Conservation (phyloP, 2,797 vertebrate genomes). For the Hippoglossus hippoglossus region DNA sequence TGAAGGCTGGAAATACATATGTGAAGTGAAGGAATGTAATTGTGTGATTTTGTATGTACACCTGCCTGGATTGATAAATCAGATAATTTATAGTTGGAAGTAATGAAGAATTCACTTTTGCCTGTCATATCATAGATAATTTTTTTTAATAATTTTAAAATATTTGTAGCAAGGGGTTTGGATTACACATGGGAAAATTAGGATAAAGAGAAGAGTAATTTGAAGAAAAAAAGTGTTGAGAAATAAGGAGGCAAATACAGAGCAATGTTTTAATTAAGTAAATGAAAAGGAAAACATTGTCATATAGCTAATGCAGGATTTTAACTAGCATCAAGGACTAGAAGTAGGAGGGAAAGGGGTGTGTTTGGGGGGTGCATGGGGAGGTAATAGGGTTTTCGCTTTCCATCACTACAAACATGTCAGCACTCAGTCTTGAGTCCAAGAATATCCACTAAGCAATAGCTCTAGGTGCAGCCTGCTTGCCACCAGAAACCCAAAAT, state of each 20-base stretch:
- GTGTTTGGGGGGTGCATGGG: conserved; percentile 43
- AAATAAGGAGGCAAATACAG: conserved; percentile 68
- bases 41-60: background rate
- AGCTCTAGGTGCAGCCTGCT: conserved; percentile 56
- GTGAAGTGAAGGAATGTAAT: background rate
- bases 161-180: background rate
- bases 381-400: conserved; percentile 18
- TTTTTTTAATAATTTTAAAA: no score
- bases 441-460: conserved; percentile 70
- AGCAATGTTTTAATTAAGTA: conserved; percentile 76
- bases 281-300: conserved; percentile 75
- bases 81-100: no score
- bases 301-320: conserved; percentile 77
- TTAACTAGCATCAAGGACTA: conserved; percentile 68
- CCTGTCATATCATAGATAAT: no score
- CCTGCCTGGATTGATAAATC: background rate
- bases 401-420: conserved; percentile 70
- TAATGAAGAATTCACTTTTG: no score
- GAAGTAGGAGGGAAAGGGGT: conserved; percentile 36
- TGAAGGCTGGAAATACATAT: conserved; percentile 52
- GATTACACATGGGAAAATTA: conserved; percentile 16
- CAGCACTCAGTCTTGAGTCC: conserved; percentile 73
- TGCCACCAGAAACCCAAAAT: conserved; percentile 18
- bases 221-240: conserved; percentile 54
- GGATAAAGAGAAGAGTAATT: conserved; percentile 64